Evolutionary conservation across 30 jellyfish, hydroid and myxozoan genomes (phyloP).

Genomic region (Turritopsis rubra): DNA sequence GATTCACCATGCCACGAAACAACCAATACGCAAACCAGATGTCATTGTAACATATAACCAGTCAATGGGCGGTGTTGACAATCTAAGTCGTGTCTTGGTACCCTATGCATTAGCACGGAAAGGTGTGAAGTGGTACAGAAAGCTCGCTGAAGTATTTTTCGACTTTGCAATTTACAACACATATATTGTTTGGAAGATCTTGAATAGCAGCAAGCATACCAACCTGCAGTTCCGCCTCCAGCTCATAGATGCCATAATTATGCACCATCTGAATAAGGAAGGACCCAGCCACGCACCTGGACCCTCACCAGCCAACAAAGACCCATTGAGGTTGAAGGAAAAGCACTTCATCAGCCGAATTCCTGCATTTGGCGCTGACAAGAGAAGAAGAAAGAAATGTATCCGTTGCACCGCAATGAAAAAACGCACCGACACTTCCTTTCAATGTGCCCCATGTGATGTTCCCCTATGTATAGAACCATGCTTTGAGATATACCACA

Average conservation of each 20-base stretch:
- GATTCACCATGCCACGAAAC: constrained; percentile 14
- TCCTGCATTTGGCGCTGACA: neutral
- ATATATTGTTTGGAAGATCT: constrained; percentile 8
- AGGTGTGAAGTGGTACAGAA: constrained; percentile 27
- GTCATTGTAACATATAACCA: constrained; percentile 12
- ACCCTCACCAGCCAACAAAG: constrained; percentile 12
- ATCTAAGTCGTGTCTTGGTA: constrained; percentile 3
- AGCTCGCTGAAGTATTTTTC: constrained; percentile 15
- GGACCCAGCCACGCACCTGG: neutral
- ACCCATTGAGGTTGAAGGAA: neutral
- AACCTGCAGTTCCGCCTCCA: constrained; percentile 4
- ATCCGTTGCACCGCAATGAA: neutral
- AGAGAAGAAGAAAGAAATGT: neutral
- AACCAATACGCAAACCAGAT: constrained; percentile 20
- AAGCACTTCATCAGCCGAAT: neutral
- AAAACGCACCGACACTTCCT: neutral
- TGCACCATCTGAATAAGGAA: neutral
- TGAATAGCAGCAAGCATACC: constrained; percentile 12
- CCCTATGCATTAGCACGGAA: neutral
- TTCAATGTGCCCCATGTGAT: neutral
- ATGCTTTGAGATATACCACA: constrained; percentile 15
- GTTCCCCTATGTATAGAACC: constrained; percentile 1
- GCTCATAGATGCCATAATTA: neutral
- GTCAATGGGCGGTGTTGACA: constrained; percentile 21
- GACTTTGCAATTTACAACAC: constrained; percentile 9